Conservation (phyloP, 2,888 invertebrate genomes). For the Lacanobia oleracea region DNA sequence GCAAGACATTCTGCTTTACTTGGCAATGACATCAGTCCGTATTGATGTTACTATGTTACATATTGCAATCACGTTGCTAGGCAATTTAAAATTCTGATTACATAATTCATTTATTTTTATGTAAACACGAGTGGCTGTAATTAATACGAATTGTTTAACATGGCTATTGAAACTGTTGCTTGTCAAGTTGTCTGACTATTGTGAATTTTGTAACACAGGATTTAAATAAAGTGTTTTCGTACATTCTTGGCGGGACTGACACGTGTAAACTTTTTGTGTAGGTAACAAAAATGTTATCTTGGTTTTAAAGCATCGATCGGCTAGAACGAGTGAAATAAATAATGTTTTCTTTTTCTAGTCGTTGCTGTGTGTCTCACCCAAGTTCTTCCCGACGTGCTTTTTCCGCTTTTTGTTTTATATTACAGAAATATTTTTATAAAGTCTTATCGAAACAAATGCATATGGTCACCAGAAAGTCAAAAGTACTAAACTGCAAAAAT, state of each 20-base stretch:
- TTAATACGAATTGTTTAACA: slow-evolving; percentile 42
- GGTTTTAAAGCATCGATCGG: neutral
- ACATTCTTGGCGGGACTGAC: neutral
- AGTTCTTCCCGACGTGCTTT: neutral
- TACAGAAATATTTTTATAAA: too few relatives aligned
- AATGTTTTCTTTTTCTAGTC: neutral
- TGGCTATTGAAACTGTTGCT: slow-evolving; percentile 1
- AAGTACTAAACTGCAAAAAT: too few relatives aligned
- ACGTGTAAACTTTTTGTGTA: neutral
- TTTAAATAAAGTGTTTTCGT: neutral
- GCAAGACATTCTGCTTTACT: slow-evolving; percentile 48
- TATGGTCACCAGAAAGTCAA: too few relatives aligned
- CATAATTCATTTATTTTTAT: slow-evolving; percentile 61
- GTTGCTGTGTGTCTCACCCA: neutral
- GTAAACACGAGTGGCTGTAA: slow-evolving; percentile 37
- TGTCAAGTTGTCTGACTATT: neutral
- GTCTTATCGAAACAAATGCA: too few relatives aligned
- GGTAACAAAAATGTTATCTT: neutral
- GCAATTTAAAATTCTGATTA: slow-evolving; percentile 61
- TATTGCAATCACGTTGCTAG: slow-evolving; percentile 59
- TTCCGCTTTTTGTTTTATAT: neutral
- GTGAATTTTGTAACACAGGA: neutral
- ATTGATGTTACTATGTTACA: slow-evolving; percentile 47
- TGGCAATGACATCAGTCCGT: slow-evolving; percentile 58
- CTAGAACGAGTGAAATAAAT: neutral